Conservation (phyloP, 2,888 invertebrate species). For the Lordiphosa andalusiaca region DNA sequence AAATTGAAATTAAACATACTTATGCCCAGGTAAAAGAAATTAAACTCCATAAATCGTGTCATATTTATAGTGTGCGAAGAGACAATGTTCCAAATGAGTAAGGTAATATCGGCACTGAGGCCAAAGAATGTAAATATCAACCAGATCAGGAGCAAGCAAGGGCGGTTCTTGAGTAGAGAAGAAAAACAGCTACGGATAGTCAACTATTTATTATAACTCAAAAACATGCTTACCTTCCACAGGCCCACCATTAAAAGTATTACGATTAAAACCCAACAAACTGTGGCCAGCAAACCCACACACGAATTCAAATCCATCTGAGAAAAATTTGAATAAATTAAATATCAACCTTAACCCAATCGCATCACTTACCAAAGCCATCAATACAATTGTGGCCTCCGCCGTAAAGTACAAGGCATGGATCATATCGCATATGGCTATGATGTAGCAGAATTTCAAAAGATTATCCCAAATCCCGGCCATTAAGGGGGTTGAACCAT, state of each 20-base stretch:
- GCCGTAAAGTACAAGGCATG: constrained; percentile 42
- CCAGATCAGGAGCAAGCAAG: constrained; percentile 21
- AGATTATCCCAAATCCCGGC: constrained; percentile 11
- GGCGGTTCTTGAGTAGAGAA: constrained; percentile 8
- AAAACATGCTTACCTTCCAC: constrained; percentile 31
- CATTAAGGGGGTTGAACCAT: constrained; percentile 1
- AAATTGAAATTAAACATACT: constrained; percentile 8
- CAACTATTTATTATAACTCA: too few relatives aligned
- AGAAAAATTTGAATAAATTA: background rate
- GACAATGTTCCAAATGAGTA: constrained; percentile 31
- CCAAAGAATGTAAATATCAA: constrained; percentile 34
- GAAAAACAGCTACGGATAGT: background rate
- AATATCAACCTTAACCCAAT: background rate
- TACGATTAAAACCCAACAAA: constrained; percentile 37
- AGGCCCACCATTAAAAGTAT: constrained; percentile 36
- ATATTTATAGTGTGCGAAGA: constrained; percentile 11
- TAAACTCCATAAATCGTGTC: constrained; percentile 17
- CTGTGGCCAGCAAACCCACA: constrained; percentile 19
- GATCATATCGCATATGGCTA: constrained; percentile 36
- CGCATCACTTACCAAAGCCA: background rate
- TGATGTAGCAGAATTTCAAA: constrained; percentile 18
- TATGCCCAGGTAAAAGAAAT: constrained; percentile 36
- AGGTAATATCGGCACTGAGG: constrained; percentile 22
- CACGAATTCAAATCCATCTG: constrained; percentile 22
- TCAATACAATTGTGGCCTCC: constrained; percentile 15